Percentiles rank a stretch among this genome's conserved stretches.
Evolutionary conservation across 2,797 vertebrate genomes (phyloP).

Genomic region (Cossypha heuglini): DNA sequence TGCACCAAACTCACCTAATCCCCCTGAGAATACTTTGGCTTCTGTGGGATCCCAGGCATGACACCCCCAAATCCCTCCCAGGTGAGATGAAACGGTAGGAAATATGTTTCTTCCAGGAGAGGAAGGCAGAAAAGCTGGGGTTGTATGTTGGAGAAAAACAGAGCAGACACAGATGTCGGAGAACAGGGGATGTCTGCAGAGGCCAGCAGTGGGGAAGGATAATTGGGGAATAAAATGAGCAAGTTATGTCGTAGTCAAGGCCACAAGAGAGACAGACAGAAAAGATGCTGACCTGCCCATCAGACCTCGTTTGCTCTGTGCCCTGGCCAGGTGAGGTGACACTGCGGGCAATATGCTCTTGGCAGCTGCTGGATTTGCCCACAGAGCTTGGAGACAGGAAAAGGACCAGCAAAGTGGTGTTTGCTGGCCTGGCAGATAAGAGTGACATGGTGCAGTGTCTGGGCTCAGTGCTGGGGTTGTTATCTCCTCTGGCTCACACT

Average conservation of each 20-base stretch:
- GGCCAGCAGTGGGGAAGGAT: background rate
- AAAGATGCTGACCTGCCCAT: background rate
- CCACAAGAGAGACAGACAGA: background rate
- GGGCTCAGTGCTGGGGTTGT: rapidly evolving
- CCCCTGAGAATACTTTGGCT: background rate
- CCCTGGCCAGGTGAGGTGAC: background rate
- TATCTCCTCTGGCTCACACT: background rate
- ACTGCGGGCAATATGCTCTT: background rate
- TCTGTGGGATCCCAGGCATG: background rate
- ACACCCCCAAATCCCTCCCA: background rate
- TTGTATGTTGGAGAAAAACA: background rate
- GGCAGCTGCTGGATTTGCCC: background rate
- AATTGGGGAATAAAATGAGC: background rate
- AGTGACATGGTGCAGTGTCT: background rate
- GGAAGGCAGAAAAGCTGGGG: background rate
- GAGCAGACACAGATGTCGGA: background rate
- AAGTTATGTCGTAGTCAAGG: background rate
- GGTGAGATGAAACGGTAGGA: background rate
- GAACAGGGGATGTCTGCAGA: background rate
- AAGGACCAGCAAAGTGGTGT: background rate
- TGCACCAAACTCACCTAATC: rapidly evolving
- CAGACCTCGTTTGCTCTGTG: background rate
- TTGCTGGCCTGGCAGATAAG: background rate
- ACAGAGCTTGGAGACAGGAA: background rate
- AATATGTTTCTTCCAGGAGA: background rate